Percentiles rank a stretch among this genome's conserved stretches.
Evolutionary conservation across 2,797 vertebrate genomes (phyloP).

Genomic region (Rhinophrynus dorsalis): DNA sequence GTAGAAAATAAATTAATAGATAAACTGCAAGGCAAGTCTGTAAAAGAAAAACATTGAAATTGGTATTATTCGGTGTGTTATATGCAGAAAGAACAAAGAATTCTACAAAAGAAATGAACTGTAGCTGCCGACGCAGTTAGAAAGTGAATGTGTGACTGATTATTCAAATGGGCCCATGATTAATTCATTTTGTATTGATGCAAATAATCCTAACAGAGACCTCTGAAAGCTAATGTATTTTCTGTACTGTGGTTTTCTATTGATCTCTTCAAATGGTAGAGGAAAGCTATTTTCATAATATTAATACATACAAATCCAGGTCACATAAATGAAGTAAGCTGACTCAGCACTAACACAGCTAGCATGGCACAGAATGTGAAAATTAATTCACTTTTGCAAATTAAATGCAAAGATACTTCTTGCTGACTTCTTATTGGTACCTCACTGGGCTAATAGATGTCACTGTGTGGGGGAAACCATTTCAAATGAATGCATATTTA

Average conservation of each 20-base stretch:
- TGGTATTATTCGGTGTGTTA: conserved; percentile 42
- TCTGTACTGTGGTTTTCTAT: conserved; percentile 62
- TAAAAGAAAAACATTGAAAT: conserved; percentile 51
- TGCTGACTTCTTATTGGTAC: conserved; percentile 53
- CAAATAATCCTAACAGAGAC: conserved; percentile 69
- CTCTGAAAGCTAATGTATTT: conserved; percentile 64
- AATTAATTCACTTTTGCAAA: conserved; percentile 64
- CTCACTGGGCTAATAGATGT: conserved; percentile 36
- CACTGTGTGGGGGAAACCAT: conserved; percentile 24
- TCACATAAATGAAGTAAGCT: conserved; percentile 89
- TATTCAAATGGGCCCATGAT: conserved; percentile 65
- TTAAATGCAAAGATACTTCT: conserved; percentile 59
- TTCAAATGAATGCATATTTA: conserved; percentile 27
- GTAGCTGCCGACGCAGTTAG: conserved; percentile 37
- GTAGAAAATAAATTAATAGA: conserved; percentile 30
- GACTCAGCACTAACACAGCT: conserved; percentile 78
- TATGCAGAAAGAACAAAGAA: conserved; percentile 43
- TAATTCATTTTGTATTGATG: conserved; percentile 70
- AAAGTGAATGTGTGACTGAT: conserved; percentile 49
- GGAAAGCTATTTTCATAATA: conserved; percentile 81
- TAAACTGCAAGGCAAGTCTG: conserved; percentile 47
- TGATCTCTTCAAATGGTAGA: conserved; percentile 67
- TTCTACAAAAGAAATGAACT: conserved; percentile 38
- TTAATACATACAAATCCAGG: conserved; percentile 91
- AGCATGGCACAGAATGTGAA: conserved; percentile 62